Conservation (phyloP, 2,888 invertebrate species). For the Agrotis segetum region DNA sequence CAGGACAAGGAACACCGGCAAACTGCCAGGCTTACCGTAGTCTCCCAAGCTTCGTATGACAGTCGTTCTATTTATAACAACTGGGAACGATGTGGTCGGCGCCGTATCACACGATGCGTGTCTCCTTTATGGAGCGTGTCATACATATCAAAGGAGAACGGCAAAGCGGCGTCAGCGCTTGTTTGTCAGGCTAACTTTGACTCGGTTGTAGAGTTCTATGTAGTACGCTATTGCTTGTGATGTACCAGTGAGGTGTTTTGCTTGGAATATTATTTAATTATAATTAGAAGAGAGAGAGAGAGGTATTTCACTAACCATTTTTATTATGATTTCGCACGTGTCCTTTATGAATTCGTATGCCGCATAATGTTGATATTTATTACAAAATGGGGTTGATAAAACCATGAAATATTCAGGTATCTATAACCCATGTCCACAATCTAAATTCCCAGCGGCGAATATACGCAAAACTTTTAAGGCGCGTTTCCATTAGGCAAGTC, state of each 20-base stretch:
- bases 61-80: constrained; percentile 30
- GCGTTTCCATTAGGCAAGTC: too few relatives aligned
- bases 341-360: too few relatives aligned
- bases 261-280: background rate
- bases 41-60: constrained; percentile 12
- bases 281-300: too few relatives aligned
- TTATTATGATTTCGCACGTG: background rate
- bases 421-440: too few relatives aligned
- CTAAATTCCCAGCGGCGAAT: too few relatives aligned
- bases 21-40: constrained; percentile 13
- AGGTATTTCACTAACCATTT: background rate
- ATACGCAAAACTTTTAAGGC: too few relatives aligned
- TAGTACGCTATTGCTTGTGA: background rate
- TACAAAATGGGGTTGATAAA: too few relatives aligned
- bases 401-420: too few relatives aligned
- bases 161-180: constrained; percentile 4
- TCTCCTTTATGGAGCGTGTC: background rate
- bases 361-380: too few relatives aligned
- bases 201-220: background rate
- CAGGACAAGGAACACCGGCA: background rate
- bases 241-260: background rate
- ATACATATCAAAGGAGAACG: constrained; percentile 25
- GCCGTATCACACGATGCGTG: constrained; percentile 2
- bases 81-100: constrained; percentile 6
- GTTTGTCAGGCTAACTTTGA: constrained; percentile 26